A percentile compares a stretch with the other conserved stretches of the same genome.
phyloP scores from a whole-genome alignment of 1,140 invertebrate species.

The Teleopsis dalmanni region DNA sequence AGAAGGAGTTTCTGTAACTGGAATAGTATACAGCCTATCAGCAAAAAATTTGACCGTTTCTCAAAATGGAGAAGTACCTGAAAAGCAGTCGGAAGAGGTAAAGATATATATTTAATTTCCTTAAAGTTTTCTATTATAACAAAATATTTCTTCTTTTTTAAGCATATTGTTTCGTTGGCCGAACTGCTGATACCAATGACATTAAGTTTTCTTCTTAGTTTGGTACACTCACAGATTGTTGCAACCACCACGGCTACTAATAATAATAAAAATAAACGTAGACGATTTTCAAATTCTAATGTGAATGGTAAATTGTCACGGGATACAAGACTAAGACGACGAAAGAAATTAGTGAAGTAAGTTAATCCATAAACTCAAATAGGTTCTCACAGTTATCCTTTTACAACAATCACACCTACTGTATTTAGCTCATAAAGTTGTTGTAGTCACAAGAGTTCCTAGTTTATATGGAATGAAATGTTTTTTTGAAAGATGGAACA shows the following conservation, averaged over 20 bases:
- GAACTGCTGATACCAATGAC: slow-evolving; percentile 64
- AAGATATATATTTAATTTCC: not conserved
- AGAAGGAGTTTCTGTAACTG: too few species aligned
- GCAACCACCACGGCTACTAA: slow-evolving; percentile 53
- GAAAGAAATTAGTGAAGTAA: slow-evolving; percentile 40
- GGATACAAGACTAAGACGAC: slow-evolving; percentile 29
- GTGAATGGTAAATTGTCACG: slow-evolving; percentile 34
- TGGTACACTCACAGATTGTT: slow-evolving; percentile 87
- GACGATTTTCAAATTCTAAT: slow-evolving; percentile 30
- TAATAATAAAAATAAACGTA: slow-evolving; percentile 37
- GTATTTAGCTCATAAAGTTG: too few species aligned
- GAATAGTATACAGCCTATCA: too few species aligned
- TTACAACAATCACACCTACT: too few species aligned
- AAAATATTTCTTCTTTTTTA: slow-evolving; percentile 5
- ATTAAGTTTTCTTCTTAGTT: slow-evolving; percentile 71
- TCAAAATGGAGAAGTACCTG: too few species aligned
- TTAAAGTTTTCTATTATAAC: not conserved
- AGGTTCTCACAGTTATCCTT: not conserved
- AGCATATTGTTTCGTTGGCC: slow-evolving; percentile 30
- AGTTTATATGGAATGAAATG: too few species aligned
- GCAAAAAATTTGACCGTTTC: too few species aligned
- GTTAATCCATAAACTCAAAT: slow-evolving; percentile 8
- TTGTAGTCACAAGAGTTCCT: too few species aligned
- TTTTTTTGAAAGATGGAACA: too few species aligned
- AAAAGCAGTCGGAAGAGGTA: not conserved